Conservation (phyloP, 2,797 vertebrate genomes). For the Nyctalus aviator region DNA sequence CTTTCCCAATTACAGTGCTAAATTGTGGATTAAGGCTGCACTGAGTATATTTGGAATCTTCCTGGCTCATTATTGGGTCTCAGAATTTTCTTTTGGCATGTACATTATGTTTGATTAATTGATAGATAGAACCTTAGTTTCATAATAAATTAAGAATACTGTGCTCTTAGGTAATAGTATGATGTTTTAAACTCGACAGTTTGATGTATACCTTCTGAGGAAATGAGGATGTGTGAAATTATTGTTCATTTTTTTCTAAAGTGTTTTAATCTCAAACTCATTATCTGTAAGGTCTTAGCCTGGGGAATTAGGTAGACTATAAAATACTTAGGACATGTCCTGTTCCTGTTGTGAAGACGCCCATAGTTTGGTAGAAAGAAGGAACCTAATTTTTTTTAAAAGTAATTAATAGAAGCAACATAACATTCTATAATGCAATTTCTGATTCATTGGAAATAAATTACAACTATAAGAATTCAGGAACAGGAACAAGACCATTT, state of each 20-base stretch:
- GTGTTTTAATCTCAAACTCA: slow-evolving; percentile 24
- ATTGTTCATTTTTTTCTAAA: background rate
- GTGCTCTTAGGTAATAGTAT: background rate
- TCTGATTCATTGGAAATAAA: slow-evolving; percentile 42
- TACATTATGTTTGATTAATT: background rate
- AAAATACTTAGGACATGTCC: background rate
- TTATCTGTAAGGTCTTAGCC: background rate
- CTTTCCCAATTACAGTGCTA: background rate
- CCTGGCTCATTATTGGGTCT: background rate
- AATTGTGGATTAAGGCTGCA: background rate
- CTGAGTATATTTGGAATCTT: background rate
- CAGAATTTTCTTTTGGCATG: background rate
- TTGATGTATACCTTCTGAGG: background rate
- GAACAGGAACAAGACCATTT: background rate
- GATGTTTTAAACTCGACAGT: background rate
- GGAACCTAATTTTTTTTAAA: background rate
- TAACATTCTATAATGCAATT: slow-evolving; percentile 19
- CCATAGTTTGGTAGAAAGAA: background rate
- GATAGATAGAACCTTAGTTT: background rate
- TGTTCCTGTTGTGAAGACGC: background rate
- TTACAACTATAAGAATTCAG: slow-evolving; percentile 17
- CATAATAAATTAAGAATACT: background rate
- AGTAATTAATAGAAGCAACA: background rate
- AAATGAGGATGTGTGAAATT: slow-evolving; percentile 37
- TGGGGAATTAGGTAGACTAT: background rate